These are phyloP conservation scores for Polydrusus cervinus DNA, from an alignment of 2,888 invertebrate genomes.

Conservation along the genomic window DNA sequence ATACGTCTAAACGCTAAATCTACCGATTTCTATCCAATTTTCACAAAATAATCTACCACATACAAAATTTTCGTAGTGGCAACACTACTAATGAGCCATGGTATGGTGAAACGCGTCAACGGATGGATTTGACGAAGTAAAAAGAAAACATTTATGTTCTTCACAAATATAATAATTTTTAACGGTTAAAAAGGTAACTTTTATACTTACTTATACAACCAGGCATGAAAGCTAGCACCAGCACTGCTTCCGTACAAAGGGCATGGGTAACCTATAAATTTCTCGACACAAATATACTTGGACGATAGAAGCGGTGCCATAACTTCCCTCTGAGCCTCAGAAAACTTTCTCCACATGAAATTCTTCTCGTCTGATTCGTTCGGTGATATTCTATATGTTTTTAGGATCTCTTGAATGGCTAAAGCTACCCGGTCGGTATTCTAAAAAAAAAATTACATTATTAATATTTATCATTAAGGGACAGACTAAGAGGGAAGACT, in stretches of 20 bases:
- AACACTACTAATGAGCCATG: no score
- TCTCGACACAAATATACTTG: slow-evolving; percentile 71
- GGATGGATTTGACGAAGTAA: no score
- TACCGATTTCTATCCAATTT: no score
- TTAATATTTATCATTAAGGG: no score
- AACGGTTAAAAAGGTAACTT: no score
- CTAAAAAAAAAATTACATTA: slow-evolving; percentile 63
- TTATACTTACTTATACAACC: slow-evolving; percentile 79
- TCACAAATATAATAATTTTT: no score
- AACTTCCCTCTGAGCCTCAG: slow-evolving; percentile 82
- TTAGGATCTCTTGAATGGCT: slow-evolving; percentile 87
- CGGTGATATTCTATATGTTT: slow-evolving; percentile 81
- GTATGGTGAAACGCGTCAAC: no score
- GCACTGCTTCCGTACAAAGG: slow-evolving; percentile 80
- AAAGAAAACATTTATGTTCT: no score
- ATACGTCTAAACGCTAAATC: no score
- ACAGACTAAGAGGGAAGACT: no score
- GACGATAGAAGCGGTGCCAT: slow-evolving; percentile 85
- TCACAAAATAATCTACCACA: no score
- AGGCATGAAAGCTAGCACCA: slow-evolving; percentile 81
- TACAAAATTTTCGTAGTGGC: no score
- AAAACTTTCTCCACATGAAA: slow-evolving; percentile 81
- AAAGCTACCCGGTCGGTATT: slow-evolving; percentile 86
- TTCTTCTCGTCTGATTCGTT: slow-evolving; percentile 73
- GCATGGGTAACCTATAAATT: slow-evolving; percentile 60